phyloP scores from a whole-genome alignment of 1,140 invertebrate genomes.

The Euschistus heros region DNA sequence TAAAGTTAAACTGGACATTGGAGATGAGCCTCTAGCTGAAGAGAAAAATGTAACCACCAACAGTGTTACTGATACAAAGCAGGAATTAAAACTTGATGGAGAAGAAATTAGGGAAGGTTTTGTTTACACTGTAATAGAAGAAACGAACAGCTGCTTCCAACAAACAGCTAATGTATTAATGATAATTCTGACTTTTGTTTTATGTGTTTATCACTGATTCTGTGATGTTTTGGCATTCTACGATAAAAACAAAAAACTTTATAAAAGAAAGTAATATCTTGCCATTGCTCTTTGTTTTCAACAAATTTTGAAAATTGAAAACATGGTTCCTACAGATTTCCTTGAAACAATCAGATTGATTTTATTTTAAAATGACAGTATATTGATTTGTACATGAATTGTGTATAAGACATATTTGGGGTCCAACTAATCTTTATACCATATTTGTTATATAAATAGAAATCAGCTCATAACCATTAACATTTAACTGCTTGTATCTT shows the following conservation, averaged over 20 bases:
- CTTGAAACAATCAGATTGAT: too few relatives aligned
- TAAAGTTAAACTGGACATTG: constrained; percentile 24
- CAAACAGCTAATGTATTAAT: constrained; percentile 8
- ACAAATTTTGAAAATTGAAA: constrained; percentile 4
- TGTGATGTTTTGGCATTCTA: too few relatives aligned
- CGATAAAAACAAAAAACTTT: too few relatives aligned
- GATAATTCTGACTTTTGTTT: neutral
- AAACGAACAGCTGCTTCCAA: constrained; percentile 10
- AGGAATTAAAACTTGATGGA: constrained; percentile 26
- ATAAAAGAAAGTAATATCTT: neutral
- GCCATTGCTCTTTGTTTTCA: constrained; percentile 1
- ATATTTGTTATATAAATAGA: too few relatives aligned
- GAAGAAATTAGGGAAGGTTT: constrained; percentile 29
- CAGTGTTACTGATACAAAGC: constrained; percentile 2
- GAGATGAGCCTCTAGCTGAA: constrained; percentile 5
- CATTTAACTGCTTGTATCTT: too few relatives aligned
- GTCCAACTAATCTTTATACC: too few relatives aligned
- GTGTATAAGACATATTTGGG: too few relatives aligned
- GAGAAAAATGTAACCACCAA: constrained; percentile 10
- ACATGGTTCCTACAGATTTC: constrained; percentile 1
- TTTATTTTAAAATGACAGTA: too few relatives aligned
- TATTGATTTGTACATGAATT: too few relatives aligned
- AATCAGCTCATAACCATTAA: too few relatives aligned
- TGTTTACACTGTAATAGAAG: constrained; percentile 27
- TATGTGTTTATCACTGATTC: too few relatives aligned